Evolutionary conservation across 2,113 vertebrate species (phyloP).

Genomic region (Mus spicilegus): DNA sequence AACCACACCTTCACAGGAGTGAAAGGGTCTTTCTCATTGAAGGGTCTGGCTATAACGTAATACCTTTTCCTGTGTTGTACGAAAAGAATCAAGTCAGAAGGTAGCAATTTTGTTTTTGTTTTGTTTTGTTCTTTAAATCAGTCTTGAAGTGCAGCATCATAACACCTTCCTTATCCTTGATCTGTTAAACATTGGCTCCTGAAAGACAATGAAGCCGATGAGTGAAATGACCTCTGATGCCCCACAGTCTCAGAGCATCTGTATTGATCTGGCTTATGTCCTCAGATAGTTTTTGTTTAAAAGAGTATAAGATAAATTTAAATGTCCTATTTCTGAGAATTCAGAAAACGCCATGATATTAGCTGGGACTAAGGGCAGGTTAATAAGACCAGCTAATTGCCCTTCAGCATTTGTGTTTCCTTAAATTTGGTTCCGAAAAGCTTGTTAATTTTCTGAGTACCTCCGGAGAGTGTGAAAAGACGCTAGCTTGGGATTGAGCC

Average conservation of each 20-base stretch:
- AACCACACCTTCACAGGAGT: not conserved
- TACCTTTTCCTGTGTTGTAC: not conserved
- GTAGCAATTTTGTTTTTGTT: not conserved
- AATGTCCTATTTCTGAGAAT: not conserved
- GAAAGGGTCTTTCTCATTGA: not conserved
- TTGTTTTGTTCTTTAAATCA: not conserved
- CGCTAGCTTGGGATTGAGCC: not conserved
- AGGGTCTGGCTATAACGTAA: not conserved
- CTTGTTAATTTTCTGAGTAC: conserved; percentile 44
- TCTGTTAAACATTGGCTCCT: not conserved
- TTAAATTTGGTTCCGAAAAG: conserved; percentile 10
- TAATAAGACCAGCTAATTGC: conserved; percentile 39
- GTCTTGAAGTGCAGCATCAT: not conserved
- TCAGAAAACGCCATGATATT: not conserved
- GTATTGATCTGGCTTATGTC: not conserved
- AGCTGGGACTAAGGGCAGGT: conserved; percentile 24
- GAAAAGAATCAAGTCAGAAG: not conserved
- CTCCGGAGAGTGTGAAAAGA: not conserved
- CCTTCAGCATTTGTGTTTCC: conserved; percentile 1
- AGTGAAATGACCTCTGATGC: not conserved
- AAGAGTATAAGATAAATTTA: conserved; percentile 29
- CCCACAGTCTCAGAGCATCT: not conserved
- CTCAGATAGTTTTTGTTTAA: conserved; percentile 21
- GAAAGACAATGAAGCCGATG: not conserved
- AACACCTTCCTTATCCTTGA: not conserved